phyloP scores from a whole-genome alignment of 1,140 invertebrate species.

The Hylaeus volcanicus region DNA sequence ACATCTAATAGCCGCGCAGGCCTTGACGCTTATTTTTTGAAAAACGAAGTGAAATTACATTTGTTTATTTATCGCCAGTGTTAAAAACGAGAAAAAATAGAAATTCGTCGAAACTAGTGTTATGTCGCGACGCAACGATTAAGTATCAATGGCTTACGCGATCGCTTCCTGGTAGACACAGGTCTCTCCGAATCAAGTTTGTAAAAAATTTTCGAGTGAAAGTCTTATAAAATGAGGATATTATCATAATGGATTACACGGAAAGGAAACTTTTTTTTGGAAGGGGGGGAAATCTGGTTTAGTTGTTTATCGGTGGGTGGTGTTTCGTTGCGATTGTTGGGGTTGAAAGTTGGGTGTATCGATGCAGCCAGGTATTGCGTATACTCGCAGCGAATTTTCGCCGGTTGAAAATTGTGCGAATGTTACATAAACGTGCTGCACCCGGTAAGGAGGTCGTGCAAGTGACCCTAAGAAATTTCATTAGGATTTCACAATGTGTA shows the following conservation, averaged over 20 bases:
- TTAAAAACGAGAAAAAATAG: no score
- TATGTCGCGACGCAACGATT: no score
- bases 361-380: not conserved
- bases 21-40: no score
- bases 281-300: no score
- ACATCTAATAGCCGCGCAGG: no score
- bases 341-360: not conserved
- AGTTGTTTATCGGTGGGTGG: no score
- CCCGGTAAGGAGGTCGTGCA: conserved; percentile 19
- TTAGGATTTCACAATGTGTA: conserved; percentile 38
- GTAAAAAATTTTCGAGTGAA: conserved; percentile 21
- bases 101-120: no score
- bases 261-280: not conserved
- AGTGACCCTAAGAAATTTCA: conserved; percentile 7
- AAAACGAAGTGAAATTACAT: no score
- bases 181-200: not conserved
- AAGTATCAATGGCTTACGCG: no score
- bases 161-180: not conserved
- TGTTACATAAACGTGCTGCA: conserved; percentile 12
- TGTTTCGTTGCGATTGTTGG: not conserved
- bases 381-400: not conserved
- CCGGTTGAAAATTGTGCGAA: not conserved
- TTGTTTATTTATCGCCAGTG: no score
- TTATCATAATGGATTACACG: not conserved
- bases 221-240: not conserved